These are phyloP conservation scores for Merluccius polli DNA, from an alignment of 2,797 vertebrate genomes.

Conservation along the genomic window DNA sequence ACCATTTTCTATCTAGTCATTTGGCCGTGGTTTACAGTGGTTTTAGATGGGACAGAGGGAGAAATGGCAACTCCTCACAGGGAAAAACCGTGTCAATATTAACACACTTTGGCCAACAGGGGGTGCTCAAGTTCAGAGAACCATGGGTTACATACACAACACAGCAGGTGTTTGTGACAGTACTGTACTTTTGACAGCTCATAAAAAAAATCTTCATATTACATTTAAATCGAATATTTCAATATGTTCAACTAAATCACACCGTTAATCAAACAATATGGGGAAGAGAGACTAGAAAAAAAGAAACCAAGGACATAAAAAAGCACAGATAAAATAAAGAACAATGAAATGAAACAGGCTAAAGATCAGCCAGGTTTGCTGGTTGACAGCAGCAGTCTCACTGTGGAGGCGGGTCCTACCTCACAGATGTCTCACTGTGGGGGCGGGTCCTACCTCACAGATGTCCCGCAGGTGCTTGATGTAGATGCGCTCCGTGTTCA, in stretches of 20 bases:
- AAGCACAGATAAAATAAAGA: background rate
- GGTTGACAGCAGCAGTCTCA: too few species aligned
- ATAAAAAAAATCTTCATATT: background rate
- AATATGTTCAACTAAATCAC: background rate
- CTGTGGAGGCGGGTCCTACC: background rate
- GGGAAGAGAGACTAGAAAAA: background rate
- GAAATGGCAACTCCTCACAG: background rate
- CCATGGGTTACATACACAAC: background rate
- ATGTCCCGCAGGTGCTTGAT: constrained; percentile 98
- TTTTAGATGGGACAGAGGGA: too few species aligned
- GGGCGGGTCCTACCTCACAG: constrained; percentile 81
- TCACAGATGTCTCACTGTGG: background rate
- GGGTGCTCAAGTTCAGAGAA: constrained; percentile 31
- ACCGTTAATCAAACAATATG: background rate
- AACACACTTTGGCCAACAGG: constrained; percentile 47
- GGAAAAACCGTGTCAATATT: background rate
- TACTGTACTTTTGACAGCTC: background rate
- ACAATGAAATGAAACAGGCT: background rate
- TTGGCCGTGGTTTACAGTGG: too few species aligned
- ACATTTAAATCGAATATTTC: background rate
- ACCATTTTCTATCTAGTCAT: too few species aligned
- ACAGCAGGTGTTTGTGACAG: background rate
- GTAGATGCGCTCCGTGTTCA: constrained; percentile 95
- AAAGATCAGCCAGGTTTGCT: too few species aligned
- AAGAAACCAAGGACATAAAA: too few species aligned